These are phyloP conservation scores for Thamnophis sirtalis DNA, from an alignment of 2,113 vertebrate species.

Conservation along the genomic window DNA sequence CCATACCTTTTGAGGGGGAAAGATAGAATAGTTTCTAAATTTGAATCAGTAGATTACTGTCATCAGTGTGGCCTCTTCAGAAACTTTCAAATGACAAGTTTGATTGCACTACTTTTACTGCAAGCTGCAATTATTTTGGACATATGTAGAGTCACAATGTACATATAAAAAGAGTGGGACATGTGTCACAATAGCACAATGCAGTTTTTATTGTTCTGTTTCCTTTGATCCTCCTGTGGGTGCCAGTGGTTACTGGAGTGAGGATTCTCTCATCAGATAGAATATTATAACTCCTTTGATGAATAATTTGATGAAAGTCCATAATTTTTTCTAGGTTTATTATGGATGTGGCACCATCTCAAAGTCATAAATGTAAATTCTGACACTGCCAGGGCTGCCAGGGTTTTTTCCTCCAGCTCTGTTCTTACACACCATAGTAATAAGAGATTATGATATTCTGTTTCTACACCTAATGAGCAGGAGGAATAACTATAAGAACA, in stretches of 20 bases:
- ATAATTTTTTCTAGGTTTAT: neutral
- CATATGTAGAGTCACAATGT: neutral
- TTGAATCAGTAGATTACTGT: neutral
- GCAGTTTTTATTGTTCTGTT: neutral
- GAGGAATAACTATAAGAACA: neutral
- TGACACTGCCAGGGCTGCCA: neutral
- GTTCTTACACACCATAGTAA: neutral
- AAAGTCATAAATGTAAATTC: neutral
- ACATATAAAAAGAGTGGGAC: neutral
- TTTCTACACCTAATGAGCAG: neutral
- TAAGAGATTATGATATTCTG: neutral
- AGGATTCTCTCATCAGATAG: neutral
- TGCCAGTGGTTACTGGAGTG: neutral
- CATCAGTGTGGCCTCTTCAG: neutral
- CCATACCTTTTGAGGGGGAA: neutral
- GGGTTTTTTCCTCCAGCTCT: neutral
- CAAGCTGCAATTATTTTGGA: neutral
- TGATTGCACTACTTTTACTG: neutral
- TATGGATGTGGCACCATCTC: neutral
- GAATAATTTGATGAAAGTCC: neutral
- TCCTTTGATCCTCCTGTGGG: neutral
- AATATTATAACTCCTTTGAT: neutral
- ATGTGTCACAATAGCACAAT: neutral
- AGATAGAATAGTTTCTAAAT: neutral
- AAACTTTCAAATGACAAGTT: neutral